Evolutionary conservation across 2,797 vertebrate species (phyloP).

Genomic region (Microctenopoma steveboyesi): DNA sequence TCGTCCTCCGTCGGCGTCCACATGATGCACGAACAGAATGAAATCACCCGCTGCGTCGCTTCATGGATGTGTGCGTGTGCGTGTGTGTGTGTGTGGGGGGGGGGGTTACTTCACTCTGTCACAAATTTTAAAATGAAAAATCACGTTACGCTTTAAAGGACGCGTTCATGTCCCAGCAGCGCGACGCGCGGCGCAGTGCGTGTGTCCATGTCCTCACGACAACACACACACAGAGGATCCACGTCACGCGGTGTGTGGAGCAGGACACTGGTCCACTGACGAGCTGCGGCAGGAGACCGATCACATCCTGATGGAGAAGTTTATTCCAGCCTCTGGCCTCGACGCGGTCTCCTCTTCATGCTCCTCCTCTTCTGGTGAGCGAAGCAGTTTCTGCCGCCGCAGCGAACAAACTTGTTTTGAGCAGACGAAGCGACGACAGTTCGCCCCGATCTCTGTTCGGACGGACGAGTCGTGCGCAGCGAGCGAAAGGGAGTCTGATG

Average conservation of each 20-base stretch:
- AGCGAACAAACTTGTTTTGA: conserved; percentile 39
- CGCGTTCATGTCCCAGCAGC: neutral
- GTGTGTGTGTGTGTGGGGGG: too few relatives aligned
- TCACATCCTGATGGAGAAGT: neutral
- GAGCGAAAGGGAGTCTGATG: too few relatives aligned
- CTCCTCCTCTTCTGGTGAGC: too few relatives aligned
- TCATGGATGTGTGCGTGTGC: too few relatives aligned
- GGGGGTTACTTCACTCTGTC: conserved; percentile 53
- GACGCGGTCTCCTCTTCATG: neutral
- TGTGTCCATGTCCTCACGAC: conserved; percentile 17
- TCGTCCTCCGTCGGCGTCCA: conserved; percentile 94
- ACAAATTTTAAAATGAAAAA: too few relatives aligned
- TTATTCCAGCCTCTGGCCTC: neutral
- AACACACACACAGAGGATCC: too few relatives aligned
- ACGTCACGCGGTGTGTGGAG: too few relatives aligned
- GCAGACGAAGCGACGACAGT: neutral
- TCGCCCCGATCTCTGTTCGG: neutral
- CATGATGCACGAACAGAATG: conserved; percentile 76
- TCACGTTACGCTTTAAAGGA: neutral
- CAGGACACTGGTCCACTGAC: too few relatives aligned
- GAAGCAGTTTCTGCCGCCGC: neutral
- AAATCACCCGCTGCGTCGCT: conserved; percentile 48
- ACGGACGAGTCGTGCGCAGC: conserved; percentile 24
- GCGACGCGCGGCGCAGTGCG: conserved; percentile 47
- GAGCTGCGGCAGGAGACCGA: too few relatives aligned